phyloP scores from a whole-genome alignment of 1,140 invertebrate species.

The Myzus persicae region DNA sequence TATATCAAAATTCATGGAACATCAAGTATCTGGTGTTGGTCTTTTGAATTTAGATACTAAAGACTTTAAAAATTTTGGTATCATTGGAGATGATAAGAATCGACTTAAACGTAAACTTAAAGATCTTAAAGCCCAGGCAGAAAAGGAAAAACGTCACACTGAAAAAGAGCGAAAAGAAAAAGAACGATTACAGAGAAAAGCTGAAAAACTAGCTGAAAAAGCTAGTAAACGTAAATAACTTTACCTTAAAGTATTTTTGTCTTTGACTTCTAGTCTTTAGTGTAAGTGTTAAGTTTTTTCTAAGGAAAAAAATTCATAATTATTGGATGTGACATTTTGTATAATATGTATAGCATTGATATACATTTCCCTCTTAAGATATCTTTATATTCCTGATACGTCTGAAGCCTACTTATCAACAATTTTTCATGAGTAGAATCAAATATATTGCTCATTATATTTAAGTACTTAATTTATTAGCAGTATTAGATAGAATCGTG shows the following conservation, averaged over 20 bases:
- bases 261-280: conserved; percentile 57
- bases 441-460: conserved; percentile 55
- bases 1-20: conserved; percentile 82
- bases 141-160: conserved; percentile 78
- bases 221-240: conserved; percentile 62
- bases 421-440: conserved; percentile 46
- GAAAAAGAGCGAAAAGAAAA: conserved; percentile 81
- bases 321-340: conserved; percentile 19
- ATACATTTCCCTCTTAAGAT: neutral
- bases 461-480: conserved; percentile 53
- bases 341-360: conserved; percentile 35
- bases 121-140: conserved; percentile 77
- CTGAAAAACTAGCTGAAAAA: conserved; percentile 80
- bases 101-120: conserved; percentile 88
- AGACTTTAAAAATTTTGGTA: conserved; percentile 86
- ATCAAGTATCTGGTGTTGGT: conserved; percentile 82
- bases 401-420: conserved; percentile 1
- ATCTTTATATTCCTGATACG: conserved; percentile 36
- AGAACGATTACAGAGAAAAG: conserved; percentile 79
- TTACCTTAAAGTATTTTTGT: conserved; percentile 47
- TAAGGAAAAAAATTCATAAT: conserved; percentile 20
- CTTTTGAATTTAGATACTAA: conserved; percentile 84
- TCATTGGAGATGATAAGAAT: conserved; percentile 80
- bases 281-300: conserved; percentile 53
- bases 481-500: conserved; percentile 51